Base-by-base conservation (phyloP, 2,113 vertebrate species). In the Geococcyx californianus region DNA sequence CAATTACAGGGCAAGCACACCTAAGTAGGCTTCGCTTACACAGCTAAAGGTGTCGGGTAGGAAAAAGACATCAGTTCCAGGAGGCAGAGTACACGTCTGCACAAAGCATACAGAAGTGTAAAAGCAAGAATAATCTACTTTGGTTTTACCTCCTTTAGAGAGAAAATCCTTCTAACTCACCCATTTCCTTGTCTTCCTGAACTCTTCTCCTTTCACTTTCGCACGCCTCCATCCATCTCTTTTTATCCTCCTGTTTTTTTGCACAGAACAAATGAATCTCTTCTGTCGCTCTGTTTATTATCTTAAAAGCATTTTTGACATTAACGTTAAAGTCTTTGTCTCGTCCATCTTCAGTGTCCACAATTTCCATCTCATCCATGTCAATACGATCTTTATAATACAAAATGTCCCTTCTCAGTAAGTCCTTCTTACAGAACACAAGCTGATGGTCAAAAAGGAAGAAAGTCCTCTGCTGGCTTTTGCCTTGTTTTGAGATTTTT, bases 361-460 rank as follows among this genome's bases (percentile, higher is more conserved):
- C 54, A 25, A 98, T 97, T 93, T 98, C 98, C 21, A 98, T 96
- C 67, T 97, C 97, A 10, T 99, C 99, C 98, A 98, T 99, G 96
- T 99, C 98, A 52, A 99, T 95, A 28, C 98, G 98, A 42, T 98
- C 98, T 2, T 99, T 98, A 87, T 99, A 99, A 95, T 99, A 99
- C 15, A 99, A 98, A 91, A 99, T 98, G 94, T 99, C 99, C 85
- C 99, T 98, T 60, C 99, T 98, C 95, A 99, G 98, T 59, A 99
- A 96, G 89, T 99, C 99, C 94, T 99, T 99, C 96, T 99, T 99
- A 95, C 99, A 99, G 96, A 98, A 99, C 60, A 99, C 98, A 82
- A 99, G 96, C 96, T 99, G 99, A 97, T 99, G 99, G 98, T 99
- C 99, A 47, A 99, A 99, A 62, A 99, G 98, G 97, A 99, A 99